phyloP scores from a whole-genome alignment of 2,113 vertebrate genomes.

The Puffinus mauretanicus region DNA sequence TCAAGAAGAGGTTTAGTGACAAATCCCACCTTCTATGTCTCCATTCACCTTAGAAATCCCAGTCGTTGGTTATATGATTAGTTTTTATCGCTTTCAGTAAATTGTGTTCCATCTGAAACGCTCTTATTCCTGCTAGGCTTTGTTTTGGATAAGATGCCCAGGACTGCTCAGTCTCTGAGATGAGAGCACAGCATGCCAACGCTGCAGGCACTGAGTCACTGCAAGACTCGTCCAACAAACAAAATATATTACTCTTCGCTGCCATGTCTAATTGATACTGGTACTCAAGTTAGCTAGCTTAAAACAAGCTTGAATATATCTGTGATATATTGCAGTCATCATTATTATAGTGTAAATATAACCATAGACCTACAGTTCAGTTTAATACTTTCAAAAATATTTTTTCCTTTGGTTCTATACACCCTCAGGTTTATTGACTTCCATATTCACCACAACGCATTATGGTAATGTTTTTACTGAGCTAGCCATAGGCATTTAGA shows the following conservation, averaged over 20 bases:
- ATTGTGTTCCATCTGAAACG: not conserved
- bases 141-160: not conserved
- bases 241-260: not conserved
- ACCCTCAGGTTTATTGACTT: not conserved
- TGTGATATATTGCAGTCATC: not conserved
- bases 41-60: not conserved
- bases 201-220: not conserved
- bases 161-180: not conserved
- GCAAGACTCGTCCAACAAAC: not conserved
- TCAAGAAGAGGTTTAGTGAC: not conserved
- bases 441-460: not conserved
- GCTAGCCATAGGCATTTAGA: not conserved
- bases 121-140: not conserved
- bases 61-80: not conserved
- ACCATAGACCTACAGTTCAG: not conserved
- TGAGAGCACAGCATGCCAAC: not conserved
- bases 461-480: not conserved
- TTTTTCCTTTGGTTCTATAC: not conserved
- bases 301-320: not conserved
- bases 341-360: not conserved
- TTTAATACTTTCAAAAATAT: not conserved
- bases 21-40: not conserved
- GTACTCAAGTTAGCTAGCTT: not conserved
- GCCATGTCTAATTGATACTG: not conserved
- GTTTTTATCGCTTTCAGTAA: not conserved